phyloP scores from a whole-genome alignment of 1,140 invertebrate genomes.

The Thaumetopoea pityocampa region DNA sequence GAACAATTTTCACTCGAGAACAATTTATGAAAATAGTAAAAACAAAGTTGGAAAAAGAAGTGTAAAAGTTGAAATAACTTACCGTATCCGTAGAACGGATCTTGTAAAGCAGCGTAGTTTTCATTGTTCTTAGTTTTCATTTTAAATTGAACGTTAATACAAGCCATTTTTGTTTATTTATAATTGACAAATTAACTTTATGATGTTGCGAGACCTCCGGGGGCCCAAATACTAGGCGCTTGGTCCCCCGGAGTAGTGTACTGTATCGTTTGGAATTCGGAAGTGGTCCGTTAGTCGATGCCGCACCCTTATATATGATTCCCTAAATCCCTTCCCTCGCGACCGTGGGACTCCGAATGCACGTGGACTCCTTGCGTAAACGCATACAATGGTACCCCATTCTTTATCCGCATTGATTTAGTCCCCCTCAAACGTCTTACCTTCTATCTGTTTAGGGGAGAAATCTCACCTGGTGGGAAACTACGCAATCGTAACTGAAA shows the following conservation, averaged over 20 bases:
- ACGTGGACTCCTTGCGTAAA: conserved; percentile 66
- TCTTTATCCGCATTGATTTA: conserved; percentile 60
- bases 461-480: conserved; percentile 65
- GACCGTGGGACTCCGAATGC: conserved; percentile 62
- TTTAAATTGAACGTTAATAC: conserved; percentile 47
- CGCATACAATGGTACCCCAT: conserved; percentile 59
- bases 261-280: conserved; percentile 41
- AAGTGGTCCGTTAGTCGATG: conserved; percentile 37
- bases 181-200: conserved; percentile 45
- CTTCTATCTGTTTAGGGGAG: conserved; percentile 62
- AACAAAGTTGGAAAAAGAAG: not conserved
- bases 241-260: conserved; percentile 50
- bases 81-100: conserved; percentile 1
- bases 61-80: not conserved
- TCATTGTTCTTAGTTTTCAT: conserved; percentile 5
- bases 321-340: conserved; percentile 40
- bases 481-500: conserved; percentile 56
- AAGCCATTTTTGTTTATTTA: conserved; percentile 43
- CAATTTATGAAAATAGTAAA: not conserved
- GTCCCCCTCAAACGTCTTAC: conserved; percentile 65
- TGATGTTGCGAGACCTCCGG: conserved; percentile 20
- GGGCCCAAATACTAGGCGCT: conserved; percentile 32
- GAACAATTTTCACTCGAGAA: no score
- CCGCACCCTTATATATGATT: conserved; percentile 53
- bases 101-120: conserved; percentile 1